Evolutionary conservation across 92 coral and sea anemone genomes (phyloP).

Genomic region (Palythoa grandiflora): DNA sequence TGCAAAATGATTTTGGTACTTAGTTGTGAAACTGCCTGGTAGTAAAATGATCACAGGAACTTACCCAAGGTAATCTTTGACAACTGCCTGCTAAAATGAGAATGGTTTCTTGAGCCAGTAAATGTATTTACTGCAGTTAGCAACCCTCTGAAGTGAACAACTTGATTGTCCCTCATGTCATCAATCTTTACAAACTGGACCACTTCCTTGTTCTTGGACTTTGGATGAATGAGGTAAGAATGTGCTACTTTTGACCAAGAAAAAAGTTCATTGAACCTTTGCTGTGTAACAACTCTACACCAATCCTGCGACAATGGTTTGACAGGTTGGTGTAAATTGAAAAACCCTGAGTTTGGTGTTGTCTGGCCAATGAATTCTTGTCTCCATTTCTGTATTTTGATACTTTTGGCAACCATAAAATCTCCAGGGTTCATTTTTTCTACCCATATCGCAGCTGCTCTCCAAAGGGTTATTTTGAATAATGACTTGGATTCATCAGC

Average conservation of each 20-base stretch:
- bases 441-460: constrained; percentile 87
- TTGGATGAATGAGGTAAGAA: constrained; percentile 63
- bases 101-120: constrained; percentile 56
- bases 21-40: too few relatives aligned
- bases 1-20: too few relatives aligned
- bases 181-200: constrained; percentile 68
- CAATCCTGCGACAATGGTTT: constrained; percentile 72
- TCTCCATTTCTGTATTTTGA: constrained; percentile 85
- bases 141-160: constrained; percentile 85
- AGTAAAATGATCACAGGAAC: neutral
- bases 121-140: constrained; percentile 62
- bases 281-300: constrained; percentile 75
- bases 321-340: constrained; percentile 83
- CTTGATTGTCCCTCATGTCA: constrained; percentile 72
- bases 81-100: constrained; percentile 65
- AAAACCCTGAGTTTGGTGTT: constrained; percentile 67
- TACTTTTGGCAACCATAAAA: constrained; percentile 75
- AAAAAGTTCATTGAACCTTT: constrained; percentile 66
- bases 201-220: constrained; percentile 23
- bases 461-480: constrained; percentile 90
- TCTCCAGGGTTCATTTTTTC: constrained; percentile 77
- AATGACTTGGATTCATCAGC: constrained; percentile 85
- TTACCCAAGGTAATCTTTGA: constrained; percentile 78
- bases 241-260: constrained; percentile 68
- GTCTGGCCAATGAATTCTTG: constrained; percentile 88